Conservation (phyloP, 1,140 invertebrate species). For the Papilio xuthus region DNA sequence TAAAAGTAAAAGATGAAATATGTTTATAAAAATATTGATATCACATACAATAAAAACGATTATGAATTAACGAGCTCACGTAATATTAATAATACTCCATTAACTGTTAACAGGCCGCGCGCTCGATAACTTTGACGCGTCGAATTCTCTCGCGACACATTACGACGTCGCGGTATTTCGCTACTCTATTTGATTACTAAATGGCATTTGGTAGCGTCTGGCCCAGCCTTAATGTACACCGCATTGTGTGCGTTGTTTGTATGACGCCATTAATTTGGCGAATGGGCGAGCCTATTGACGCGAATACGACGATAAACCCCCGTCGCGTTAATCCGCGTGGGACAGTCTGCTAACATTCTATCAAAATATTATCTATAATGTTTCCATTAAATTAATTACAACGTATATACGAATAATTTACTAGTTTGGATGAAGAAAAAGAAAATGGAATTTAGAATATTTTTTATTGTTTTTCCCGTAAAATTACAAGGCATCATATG, state of each 20-base stretch:
- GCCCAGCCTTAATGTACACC: slow-evolving; percentile 6
- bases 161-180: slow-evolving; percentile 29
- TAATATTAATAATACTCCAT: slow-evolving; percentile 19
- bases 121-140: background rate
- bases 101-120: background rate
- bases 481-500: no score
- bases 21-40: no score
- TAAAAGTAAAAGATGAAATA: no score
- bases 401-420: background rate
- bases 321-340: slow-evolving; percentile 14
- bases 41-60: background rate
- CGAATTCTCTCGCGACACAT: slow-evolving; percentile 30
- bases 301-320: slow-evolving; percentile 1
- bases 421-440: background rate
- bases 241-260: slow-evolving; percentile 13
- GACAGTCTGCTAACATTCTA: background rate
- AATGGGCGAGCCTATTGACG: slow-evolving; percentile 23
- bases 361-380: background rate
- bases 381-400: background rate
- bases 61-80: background rate
- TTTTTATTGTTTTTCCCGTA: background rate
- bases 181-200: slow-evolving; percentile 34
- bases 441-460: background rate
- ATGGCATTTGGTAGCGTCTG: slow-evolving; percentile 9
- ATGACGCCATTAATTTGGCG: slow-evolving; percentile 31